phyloP scores from a whole-genome alignment of 2,888 invertebrate species.

The Sinhomidia bicolor region DNA sequence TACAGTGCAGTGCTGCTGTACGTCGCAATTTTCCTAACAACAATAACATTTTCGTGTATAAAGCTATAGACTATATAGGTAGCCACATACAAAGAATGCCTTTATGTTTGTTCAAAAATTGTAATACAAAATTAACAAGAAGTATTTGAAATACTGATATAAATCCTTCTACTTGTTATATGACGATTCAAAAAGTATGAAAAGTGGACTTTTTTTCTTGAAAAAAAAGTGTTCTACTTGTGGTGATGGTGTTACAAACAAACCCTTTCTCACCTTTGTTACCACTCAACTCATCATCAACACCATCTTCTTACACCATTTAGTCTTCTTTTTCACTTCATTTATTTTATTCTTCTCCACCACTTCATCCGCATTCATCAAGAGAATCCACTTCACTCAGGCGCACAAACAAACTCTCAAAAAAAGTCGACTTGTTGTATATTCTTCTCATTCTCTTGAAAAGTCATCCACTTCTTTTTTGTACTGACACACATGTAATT shows the following conservation, averaged over 20 bases:
- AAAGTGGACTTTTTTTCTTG: constrained; percentile 13
- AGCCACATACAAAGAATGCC: neutral
- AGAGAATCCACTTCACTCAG: neutral
- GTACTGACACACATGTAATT: constrained; percentile 69
- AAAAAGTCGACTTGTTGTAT: neutral
- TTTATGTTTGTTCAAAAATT: constrained; percentile 18
- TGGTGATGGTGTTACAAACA: constrained; percentile 39
- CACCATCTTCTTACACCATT: constrained; percentile 37
- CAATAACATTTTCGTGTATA: neutral
- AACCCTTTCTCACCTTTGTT: constrained; percentile 61
- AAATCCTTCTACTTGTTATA: neutral
- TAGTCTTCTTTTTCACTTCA: constrained; percentile 52
- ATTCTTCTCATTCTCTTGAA: constrained; percentile 38
- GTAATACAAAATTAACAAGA: constrained; percentile 26
- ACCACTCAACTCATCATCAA: constrained; percentile 27
- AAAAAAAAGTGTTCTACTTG: constrained; percentile 21
- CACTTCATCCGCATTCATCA: constrained; percentile 26
- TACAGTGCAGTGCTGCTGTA: neutral
- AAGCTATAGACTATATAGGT: neutral
- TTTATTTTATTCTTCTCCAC: constrained; percentile 29
- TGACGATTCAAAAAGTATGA: constrained; percentile 35
- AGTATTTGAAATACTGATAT: neutral
- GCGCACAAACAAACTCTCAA: neutral
- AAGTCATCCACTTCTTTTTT: constrained; percentile 63
- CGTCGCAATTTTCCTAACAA: neutral